Evolutionary conservation across 2,888 invertebrate genomes (phyloP), one percentile per base, ranked within the genome.

Genomic region (Athalia circularis): DNA sequence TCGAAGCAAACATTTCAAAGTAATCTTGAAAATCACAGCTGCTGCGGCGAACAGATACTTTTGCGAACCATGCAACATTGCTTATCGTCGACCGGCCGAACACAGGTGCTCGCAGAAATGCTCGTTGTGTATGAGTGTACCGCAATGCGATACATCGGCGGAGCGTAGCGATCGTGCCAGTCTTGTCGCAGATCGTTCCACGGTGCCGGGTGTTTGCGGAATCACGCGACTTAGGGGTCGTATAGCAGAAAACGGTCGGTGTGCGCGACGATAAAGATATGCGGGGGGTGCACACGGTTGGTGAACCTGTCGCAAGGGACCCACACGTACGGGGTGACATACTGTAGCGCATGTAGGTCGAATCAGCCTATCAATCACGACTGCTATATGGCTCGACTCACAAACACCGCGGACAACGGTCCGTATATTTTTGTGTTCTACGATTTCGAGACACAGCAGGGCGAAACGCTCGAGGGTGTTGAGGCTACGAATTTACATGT

Each of bases 21-120:
- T 29, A 29, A 29, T 29, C 29, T 29, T 79, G 7, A 65, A 45
- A 7, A 5, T 65, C 5, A 9, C 77, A 0, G 80, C 70, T 4
- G 68, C 77, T 9, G 54, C 75, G 4, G 82, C 80, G 50, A 86
- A 86, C 79, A 83, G 83, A 0, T 81, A 82, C 65, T 87, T 86
- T 80, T 45, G 65, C 65, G 13, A 45, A 5, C 65, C 45, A 4
- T 65, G 65, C 47, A 65, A 45, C 47, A 3, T 65, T 4, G 9
- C 65, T 3, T 65, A 65, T 47, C 65, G 65, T 5, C 5, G 47
- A 3, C 2, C 5, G 4, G 65, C n/a, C 5, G 45, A 47, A 15
- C 65, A 45, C 65, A 47, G 11, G 5, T 65, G 65, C 48, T 65
- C 65, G 7, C 47, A 65, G 7, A 47, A 13, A 4, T 65, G 65